These are phyloP conservation scores for Cerastis rubricosa DNA, from an alignment of 2,888 invertebrate genomes.

Conservation along the genomic window DNA sequence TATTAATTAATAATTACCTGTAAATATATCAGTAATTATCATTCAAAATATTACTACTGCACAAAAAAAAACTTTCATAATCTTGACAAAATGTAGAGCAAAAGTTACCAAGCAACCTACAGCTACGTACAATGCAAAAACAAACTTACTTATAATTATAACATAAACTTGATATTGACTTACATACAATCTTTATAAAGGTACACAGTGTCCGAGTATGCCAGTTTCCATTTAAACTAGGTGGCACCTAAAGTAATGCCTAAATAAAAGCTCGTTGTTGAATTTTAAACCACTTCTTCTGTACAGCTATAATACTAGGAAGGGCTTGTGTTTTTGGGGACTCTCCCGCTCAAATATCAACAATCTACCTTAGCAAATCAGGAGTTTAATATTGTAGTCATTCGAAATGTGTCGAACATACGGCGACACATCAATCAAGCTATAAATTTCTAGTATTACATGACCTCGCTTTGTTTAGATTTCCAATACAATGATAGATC, in stretches of 20 bases:
- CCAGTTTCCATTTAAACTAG: background rate
- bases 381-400: background rate
- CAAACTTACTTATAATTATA: conserved; percentile 31
- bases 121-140: conserved; percentile 37
- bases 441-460: too few relatives aligned
- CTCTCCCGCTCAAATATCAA: background rate
- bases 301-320: background rate
- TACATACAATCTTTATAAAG: conserved; percentile 61
- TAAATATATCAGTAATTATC: background rate
- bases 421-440: too few relatives aligned
- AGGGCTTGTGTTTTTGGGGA: background rate
- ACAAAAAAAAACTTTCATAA: conserved; percentile 10
- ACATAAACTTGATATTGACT: conserved; percentile 55
- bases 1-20: background rate
- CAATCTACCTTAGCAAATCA: background rate
- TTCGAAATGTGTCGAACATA: background rate
- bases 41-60: conserved; percentile 15
- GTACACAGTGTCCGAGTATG: conserved; percentile 63
- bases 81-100: background rate
- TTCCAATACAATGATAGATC: too few relatives aligned
- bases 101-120: conserved; percentile 44
- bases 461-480: too few relatives aligned
- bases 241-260: background rate
- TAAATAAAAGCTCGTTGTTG: background rate
- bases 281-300: background rate